These are phyloP conservation scores for Neosalanx taihuensis DNA, from an alignment of 2,797 vertebrate genomes.

Conservation along the genomic window DNA sequence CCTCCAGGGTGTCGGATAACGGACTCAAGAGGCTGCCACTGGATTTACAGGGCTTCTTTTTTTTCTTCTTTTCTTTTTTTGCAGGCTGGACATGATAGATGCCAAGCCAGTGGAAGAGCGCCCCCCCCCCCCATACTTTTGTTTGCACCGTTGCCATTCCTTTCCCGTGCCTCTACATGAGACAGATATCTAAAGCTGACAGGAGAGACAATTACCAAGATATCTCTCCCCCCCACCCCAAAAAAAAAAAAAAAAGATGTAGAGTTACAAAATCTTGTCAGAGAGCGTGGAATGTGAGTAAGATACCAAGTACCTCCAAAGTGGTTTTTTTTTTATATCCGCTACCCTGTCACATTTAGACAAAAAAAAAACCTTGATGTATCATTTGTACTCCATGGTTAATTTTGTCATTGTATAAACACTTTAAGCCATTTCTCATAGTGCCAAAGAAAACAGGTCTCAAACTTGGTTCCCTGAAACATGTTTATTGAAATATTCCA, in stretches of 20 bases:
- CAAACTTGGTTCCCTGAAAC: constrained; percentile 1
- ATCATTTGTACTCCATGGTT: neutral
- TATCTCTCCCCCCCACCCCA: neutral
- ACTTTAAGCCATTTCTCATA: neutral
- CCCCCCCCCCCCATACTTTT: constrained; percentile 12
- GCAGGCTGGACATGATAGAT: constrained; percentile 13
- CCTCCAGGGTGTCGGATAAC: constrained; percentile 5
- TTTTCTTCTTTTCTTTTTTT: constrained; percentile 19
- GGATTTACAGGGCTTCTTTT: neutral
- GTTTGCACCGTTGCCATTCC: neutral
- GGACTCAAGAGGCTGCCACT: constrained; percentile 10
- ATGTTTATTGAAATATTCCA: no score
- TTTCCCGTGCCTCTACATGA: neutral
- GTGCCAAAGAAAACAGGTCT: neutral
- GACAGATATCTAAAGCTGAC: neutral
- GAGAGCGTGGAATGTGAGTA: constrained; percentile 9
- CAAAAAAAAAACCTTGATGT: constrained; percentile 17
- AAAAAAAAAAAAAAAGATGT: neutral
- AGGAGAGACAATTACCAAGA: constrained; percentile 15
- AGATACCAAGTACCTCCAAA: neutral
- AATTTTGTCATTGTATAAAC: neutral
- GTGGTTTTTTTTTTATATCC: neutral
- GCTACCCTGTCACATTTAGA: constrained; percentile 21
- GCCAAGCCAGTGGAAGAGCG: constrained; percentile 13
- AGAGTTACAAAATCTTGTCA: constrained; percentile 8